Evolutionary conservation across 92 coral and sea anemone genomes (phyloP).

Genomic region (Palythoa heliodiscus): DNA sequence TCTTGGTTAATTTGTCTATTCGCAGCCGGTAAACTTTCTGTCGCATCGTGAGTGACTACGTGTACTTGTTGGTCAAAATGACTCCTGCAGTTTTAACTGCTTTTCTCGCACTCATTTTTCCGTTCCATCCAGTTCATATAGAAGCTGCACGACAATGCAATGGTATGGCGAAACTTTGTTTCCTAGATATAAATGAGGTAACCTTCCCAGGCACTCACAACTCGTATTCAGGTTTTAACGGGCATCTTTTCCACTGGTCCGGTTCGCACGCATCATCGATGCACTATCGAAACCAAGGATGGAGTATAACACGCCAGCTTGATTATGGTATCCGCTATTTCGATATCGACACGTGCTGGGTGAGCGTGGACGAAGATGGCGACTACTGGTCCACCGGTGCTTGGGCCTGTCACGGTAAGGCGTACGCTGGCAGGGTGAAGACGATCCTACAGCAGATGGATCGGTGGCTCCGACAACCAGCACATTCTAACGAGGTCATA

Average conservation of each 20-base stretch:
- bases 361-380: not conserved
- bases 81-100: not conserved
- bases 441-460: conserved; percentile 59
- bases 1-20: too few relatives aligned
- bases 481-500: conserved; percentile 56
- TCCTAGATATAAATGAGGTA: conserved; percentile 47
- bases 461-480: conserved; percentile 52
- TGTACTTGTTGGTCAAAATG: not conserved
- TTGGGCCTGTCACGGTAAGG: conserved; percentile 52
- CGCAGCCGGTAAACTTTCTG: too few relatives aligned
- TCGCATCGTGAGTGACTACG: not conserved
- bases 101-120: not conserved
- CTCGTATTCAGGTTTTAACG: conserved; percentile 69
- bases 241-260: conserved; percentile 49
- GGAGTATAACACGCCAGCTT: conserved; percentile 56
- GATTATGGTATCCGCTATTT: conserved; percentile 65
- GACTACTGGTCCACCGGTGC: conserved; percentile 51
- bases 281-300: conserved; percentile 60
- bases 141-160: conserved; percentile 46
- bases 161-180: conserved; percentile 60
- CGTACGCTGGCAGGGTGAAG: conserved; percentile 57
- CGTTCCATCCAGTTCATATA: not conserved
- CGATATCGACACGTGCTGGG: conserved; percentile 70
- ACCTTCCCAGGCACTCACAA: conserved; percentile 74
- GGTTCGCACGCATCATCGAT: conserved; percentile 42